These are phyloP conservation scores for Andinoacara biseriatus DNA, from an alignment of 2,113 vertebrate genomes.

Conservation along the genomic window DNA sequence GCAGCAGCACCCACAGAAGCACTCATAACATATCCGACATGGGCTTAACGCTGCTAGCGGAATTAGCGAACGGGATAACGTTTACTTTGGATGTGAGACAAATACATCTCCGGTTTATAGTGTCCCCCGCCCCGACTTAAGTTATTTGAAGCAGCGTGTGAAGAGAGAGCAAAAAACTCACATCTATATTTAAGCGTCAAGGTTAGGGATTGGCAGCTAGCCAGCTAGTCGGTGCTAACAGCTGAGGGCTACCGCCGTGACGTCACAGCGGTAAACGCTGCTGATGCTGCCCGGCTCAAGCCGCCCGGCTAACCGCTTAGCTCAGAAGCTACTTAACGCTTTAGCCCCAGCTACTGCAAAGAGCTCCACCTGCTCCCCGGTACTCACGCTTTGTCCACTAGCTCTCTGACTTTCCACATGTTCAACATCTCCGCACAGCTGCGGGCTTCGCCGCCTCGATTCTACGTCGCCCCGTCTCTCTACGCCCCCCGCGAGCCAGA, in stretches of 20 bases:
- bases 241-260: constrained; percentile 71
- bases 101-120: not conserved
- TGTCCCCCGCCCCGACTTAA: not conserved
- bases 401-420: constrained; percentile 98
- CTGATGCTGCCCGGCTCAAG: constrained; percentile 54
- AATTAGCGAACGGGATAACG: constrained; percentile 51
- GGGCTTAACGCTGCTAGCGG: constrained; percentile 45
- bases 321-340: constrained; percentile 14
- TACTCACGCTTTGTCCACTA: constrained; percentile 99
- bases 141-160: not conserved
- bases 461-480: constrained; percentile 63
- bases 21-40: constrained; percentile 14
- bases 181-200: not conserved
- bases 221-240: constrained; percentile 68
- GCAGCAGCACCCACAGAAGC: constrained; percentile 32
- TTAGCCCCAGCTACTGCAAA: not conserved
- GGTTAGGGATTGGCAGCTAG: constrained; percentile 53
- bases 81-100: not conserved
- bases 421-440: constrained; percentile 86
- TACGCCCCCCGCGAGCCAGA: constrained; percentile 43
- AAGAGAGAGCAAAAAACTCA: not conserved
- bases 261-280: constrained; percentile 72
- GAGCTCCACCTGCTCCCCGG: constrained; percentile 36
- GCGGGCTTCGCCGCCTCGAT: constrained; percentile 71
- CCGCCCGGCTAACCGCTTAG: constrained; percentile 32